A percentile compares a stretch with the other conserved stretches of the same genome.
phyloP scores from a whole-genome alignment of 2,797 vertebrate species.

The Syndactyla subalaris region DNA sequence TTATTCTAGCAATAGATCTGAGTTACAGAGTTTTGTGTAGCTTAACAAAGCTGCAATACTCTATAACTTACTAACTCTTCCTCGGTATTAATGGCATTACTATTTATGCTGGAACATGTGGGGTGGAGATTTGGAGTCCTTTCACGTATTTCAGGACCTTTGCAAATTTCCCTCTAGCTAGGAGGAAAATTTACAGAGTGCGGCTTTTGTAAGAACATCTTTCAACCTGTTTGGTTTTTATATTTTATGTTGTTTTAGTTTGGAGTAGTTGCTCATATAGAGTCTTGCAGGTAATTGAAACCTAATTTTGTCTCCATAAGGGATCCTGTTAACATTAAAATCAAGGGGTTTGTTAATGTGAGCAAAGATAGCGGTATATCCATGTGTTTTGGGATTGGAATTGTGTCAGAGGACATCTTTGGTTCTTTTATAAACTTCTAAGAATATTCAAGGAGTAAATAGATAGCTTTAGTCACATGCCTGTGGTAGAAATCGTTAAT shows the following conservation, averaged over 20 bases:
- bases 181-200: not conserved
- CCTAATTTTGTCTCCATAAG: not conserved
- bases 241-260: not conserved
- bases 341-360: not conserved
- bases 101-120: not conserved
- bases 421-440: constrained; percentile 1
- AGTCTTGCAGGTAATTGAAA: not conserved
- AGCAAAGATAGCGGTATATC: not conserved
- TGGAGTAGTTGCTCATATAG: not conserved
- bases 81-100: not conserved
- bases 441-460: not conserved
- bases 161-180: not conserved
- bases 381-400: not conserved
- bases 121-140: not conserved
- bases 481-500: constrained; percentile 23
- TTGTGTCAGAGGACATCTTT: not conserved
- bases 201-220: not conserved
- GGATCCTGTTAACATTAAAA: not conserved
- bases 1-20: not conserved
- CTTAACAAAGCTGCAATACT: not conserved
- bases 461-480: constrained; percentile 45
- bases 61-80: not conserved
- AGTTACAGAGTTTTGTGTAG: not conserved
- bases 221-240: not conserved
- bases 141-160: not conserved